A percentile compares a stretch with the other conserved stretches of the same genome.
phyloP scores from a whole-genome alignment of 2,113 vertebrate genomes.

The Chlorodrepanis virens region DNA sequence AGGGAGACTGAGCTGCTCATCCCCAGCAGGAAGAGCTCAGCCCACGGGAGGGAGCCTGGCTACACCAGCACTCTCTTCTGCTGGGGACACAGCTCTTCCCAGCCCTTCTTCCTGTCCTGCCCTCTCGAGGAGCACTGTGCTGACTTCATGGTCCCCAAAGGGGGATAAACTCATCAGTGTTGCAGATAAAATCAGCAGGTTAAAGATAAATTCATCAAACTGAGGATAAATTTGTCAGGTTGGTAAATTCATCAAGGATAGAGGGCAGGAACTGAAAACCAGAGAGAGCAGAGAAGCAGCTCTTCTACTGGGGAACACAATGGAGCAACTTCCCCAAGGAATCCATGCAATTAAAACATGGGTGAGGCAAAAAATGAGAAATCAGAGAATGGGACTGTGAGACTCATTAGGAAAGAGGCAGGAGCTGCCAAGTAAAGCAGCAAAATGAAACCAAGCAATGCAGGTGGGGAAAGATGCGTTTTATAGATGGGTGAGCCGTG shows the following conservation, averaged over 20 bases:
- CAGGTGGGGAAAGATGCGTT: background rate
- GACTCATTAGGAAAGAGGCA: background rate
- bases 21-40: background rate
- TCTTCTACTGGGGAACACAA: background rate
- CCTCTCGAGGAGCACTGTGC: background rate
- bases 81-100: accelerated
- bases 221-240: background rate
- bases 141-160: accelerated
- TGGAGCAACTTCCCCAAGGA: background rate
- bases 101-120: background rate
- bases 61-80: background rate
- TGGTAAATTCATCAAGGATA: background rate
- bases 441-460: background rate
- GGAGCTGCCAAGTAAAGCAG: background rate
- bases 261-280: accelerated
- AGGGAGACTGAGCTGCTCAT: background rate
- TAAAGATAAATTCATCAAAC: background rate
- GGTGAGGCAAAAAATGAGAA: background rate
- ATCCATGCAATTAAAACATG: accelerated
- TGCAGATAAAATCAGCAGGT: background rate
- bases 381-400: background rate
- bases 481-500: background rate
- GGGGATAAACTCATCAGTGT: background rate
- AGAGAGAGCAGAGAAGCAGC: background rate
- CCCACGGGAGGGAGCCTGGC: accelerated